These are phyloP conservation scores for Xestia xanthographa DNA, from an alignment of 2,888 invertebrate species.

Conservation along the genomic window DNA sequence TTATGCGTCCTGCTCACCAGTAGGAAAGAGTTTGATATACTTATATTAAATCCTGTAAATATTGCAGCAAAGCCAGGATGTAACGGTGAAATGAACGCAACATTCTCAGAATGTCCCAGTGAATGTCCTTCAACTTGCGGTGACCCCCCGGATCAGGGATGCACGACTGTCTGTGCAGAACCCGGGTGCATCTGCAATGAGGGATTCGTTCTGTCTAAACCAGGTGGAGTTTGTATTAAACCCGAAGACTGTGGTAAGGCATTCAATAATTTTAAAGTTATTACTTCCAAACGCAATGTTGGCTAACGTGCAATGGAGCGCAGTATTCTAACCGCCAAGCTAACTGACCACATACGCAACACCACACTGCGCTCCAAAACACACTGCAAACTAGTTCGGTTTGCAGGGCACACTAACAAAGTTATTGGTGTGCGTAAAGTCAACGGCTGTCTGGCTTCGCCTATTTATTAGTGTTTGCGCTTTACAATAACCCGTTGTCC, in stretches of 20 bases:
- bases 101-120: slow-evolving; percentile 63
- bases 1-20: neutral
- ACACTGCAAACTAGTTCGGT: too few relatives aligned
- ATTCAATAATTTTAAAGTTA: neutral
- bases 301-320: neutral
- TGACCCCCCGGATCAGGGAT: slow-evolving; percentile 50
- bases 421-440: too few relatives aligned
- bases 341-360: neutral
- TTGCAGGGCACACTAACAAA: too few relatives aligned
- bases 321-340: neutral
- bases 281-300: neutral
- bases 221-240: slow-evolving; percentile 63
- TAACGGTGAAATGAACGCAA: slow-evolving; percentile 70
- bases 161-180: slow-evolving; percentile 39
- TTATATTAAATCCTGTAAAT: neutral
- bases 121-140: slow-evolving; percentile 66
- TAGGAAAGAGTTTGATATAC: neutral
- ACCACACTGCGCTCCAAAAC: neutral
- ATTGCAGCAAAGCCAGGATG: slow-evolving; percentile 36
- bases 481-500: too few relatives aligned
- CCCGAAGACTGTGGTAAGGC: slow-evolving; percentile 58
- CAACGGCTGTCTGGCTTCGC: too few relatives aligned
- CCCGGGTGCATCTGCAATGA: slow-evolving; percentile 71
- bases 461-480: too few relatives aligned
- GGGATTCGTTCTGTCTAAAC: slow-evolving; percentile 63